Evolutionary conservation across 2,888 invertebrate species (phyloP).

Genomic region (Plagodis dolabraria): DNA sequence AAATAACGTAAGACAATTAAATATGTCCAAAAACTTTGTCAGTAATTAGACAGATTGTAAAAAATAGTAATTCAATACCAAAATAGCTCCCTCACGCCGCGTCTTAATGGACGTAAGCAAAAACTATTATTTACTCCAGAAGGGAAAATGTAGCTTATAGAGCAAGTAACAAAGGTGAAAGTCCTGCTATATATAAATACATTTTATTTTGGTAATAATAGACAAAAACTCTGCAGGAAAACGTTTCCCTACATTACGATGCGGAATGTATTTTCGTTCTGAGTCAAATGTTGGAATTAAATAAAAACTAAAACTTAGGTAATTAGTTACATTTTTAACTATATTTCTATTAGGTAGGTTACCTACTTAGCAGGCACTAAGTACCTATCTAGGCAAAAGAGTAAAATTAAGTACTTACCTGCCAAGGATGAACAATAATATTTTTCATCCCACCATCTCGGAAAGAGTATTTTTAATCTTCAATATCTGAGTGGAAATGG

Average conservation of each 20-base stretch:
- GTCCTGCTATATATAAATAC: neutral
- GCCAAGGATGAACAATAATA: too few relatives aligned
- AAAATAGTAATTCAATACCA: constrained; percentile 51
- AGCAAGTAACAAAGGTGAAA: constrained; percentile 2
- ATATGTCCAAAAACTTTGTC: constrained; percentile 28
- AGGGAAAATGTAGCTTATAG: neutral
- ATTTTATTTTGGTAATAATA: constrained; percentile 15
- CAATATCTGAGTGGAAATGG: too few relatives aligned
- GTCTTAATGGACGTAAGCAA: constrained; percentile 50
- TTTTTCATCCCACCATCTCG: too few relatives aligned
- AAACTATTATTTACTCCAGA: constrained; percentile 33
- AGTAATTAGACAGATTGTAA: constrained; percentile 48
- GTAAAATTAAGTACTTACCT: too few relatives aligned
- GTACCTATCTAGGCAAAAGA: too few relatives aligned
- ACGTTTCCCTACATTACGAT: constrained; percentile 8
- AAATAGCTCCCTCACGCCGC: constrained; percentile 54
- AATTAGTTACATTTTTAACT: neutral
- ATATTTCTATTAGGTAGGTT: too few relatives aligned
- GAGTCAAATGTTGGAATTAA: neutral
- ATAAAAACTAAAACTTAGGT: neutral
- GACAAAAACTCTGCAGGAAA: constrained; percentile 14
- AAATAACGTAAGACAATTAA: constrained; percentile 1
- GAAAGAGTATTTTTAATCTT: too few relatives aligned
- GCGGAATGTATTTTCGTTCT: constrained; percentile 9
- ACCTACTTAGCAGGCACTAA: too few relatives aligned